phyloP scores from a whole-genome alignment of 1,140 invertebrate genomes.

The Drosophila arawakana region DNA sequence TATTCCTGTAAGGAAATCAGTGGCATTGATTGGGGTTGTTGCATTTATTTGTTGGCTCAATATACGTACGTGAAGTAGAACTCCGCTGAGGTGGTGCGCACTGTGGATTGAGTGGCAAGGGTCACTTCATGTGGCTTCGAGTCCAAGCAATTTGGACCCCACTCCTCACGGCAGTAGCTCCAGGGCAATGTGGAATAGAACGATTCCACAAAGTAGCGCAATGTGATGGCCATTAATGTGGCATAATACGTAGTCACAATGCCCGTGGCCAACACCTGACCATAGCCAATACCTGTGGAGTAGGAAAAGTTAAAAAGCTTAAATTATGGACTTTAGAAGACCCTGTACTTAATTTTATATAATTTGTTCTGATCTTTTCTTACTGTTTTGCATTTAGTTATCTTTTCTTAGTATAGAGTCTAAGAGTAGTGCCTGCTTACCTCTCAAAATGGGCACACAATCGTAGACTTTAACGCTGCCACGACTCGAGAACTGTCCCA shows the following conservation, averaged over 20 bases:
- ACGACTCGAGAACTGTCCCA: conserved; percentile 91
- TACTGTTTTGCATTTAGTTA: too few relatives aligned
- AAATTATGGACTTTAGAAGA: background rate
- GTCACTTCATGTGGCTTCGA: conserved; percentile 41
- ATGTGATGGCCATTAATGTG: conserved; percentile 90
- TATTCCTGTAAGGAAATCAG: conserved; percentile 85
- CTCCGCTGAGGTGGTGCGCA: conserved; percentile 86
- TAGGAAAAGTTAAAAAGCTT: conserved; percentile 1
- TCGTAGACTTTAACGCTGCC: conserved; percentile 89
- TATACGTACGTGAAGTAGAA: conserved; percentile 86
- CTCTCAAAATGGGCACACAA: conserved; percentile 87
- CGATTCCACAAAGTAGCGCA: conserved; percentile 89
- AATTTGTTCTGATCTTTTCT: background rate
- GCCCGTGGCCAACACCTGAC: conserved; percentile 89
- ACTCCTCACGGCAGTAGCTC: conserved; percentile 87
- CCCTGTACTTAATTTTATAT: background rate
- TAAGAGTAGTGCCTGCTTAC: conserved; percentile 75
- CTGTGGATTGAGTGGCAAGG: conserved; percentile 13
- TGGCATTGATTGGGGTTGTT: background rate
- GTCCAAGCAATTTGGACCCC: conserved; percentile 84
- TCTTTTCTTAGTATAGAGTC: background rate
- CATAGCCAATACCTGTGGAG: conserved; percentile 89
- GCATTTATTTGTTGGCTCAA: too few relatives aligned
- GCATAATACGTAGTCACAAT: conserved; percentile 91
- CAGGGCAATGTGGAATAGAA: conserved; percentile 87